These are phyloP conservation scores for Drosophila nasuta DNA, from an alignment of 1,140 invertebrate species.

Conservation along the genomic window DNA sequence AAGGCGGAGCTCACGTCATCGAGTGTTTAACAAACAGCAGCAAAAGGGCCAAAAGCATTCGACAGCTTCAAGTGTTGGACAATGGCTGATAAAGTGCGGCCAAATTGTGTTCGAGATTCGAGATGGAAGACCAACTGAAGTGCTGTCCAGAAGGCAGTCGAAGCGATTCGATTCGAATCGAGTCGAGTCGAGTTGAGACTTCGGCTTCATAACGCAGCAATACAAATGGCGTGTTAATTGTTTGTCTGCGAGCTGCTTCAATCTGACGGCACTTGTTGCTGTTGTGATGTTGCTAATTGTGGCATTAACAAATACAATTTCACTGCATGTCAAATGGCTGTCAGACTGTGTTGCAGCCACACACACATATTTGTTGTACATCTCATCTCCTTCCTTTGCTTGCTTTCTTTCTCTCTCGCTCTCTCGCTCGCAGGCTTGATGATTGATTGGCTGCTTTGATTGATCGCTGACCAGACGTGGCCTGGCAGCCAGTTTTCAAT, in stretches of 20 bases:
- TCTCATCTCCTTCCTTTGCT: not conserved
- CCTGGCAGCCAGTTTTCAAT: conserved; percentile 2
- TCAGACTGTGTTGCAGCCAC: conserved; percentile 16
- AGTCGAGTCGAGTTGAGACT: conserved; percentile 4
- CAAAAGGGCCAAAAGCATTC: conserved; percentile 24
- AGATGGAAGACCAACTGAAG: conserved; percentile 6
- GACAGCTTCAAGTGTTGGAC: conserved; percentile 29
- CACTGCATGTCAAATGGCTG: conserved; percentile 38
- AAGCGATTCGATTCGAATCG: no score
- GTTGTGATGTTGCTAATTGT: conserved; percentile 41
- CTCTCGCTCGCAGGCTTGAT: not conserved
- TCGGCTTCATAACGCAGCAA: conserved; percentile 32
- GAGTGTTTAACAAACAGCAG: conserved; percentile 22
- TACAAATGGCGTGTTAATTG: conserved; percentile 57
- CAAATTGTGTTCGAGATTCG: no score
- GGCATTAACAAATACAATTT: conserved; percentile 43
- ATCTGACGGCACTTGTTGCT: conserved; percentile 29
- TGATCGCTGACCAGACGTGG: conserved; percentile 31
- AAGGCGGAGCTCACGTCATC: no score
- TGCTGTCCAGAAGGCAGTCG: not conserved
- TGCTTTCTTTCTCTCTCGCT: no score
- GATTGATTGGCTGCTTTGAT: conserved; percentile 50
- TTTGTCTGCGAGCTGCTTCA: conserved; percentile 48
- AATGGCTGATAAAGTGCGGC: no score
- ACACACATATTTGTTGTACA: no score